Base-by-base conservation (phyloP, 2,888 invertebrate genomes). In the Petrophora chlorosata region DNA sequence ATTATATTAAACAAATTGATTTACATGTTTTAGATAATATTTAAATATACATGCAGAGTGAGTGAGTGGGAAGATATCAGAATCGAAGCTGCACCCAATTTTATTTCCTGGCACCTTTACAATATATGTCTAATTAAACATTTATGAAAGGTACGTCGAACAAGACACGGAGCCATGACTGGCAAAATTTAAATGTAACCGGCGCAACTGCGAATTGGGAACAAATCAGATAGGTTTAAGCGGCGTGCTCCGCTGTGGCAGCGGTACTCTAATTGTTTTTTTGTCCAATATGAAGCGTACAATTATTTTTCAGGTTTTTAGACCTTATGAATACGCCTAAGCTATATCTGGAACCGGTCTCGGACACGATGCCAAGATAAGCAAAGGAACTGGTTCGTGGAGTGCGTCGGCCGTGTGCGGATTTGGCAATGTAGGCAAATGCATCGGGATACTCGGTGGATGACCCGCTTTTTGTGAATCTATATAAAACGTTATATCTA, bases 341-440 rank as follows among this genome's bases (percentile, higher is more conserved):
- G 56, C 65, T 63, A 65, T 59, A 57, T 63, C 53, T 65, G 63
- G 48, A 62, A 85, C 82, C 77, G 79, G 83, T 84, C 70, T 67
- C 44, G 53, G 59, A 65, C 62, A 62, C 38, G 70, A 76, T 72
- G 68, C 62, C 58, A 62, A 70, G 73, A 78, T 76, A 74, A 73
- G 61, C 59, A 53, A 63, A 58, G 59, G 56, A 83, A 85, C 84
- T 58, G 73, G 85, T 85, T 83, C 70, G 63, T 14, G 41, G 63
- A 66, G 73, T 65, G 72, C 73, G 65, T 61, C 70, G 70, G 54
- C 67, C 73, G 67, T 56, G 41, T 58, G 59, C 53, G 60, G 63
- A 66, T 79, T 79, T 77, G 75, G 73, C 74, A 78, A 73, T 67
- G 66, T 72, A 73, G 64, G 70, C 70, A 75, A 74, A 72, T 73